Conservation (phyloP, 2,113 vertebrate species). For the Myxocyprinus asiaticus region DNA sequence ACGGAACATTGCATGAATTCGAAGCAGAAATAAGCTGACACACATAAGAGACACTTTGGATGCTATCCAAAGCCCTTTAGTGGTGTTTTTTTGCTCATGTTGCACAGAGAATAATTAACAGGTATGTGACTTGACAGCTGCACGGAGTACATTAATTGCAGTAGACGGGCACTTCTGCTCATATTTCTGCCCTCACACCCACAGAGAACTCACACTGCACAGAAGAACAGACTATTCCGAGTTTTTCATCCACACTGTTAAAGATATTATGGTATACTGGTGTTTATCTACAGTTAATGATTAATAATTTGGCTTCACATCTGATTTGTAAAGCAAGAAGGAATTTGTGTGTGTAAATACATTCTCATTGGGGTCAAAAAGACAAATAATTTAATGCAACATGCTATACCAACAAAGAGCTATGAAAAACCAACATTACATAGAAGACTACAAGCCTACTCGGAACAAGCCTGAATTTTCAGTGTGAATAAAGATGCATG, state of each 20-base stretch:
- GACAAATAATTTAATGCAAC: too few relatives aligned
- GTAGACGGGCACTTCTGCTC: constrained; percentile 11
- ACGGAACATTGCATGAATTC: not conserved
- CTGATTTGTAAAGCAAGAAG: too few relatives aligned
- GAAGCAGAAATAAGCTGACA: constrained; percentile 3
- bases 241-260: not conserved
- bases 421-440: too few relatives aligned
- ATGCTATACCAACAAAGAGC: too few relatives aligned
- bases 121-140: constrained; percentile 33
- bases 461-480: too few relatives aligned
- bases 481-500: too few relatives aligned
- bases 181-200: constrained; percentile 16
- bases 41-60: constrained; percentile 7
- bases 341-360: too few relatives aligned
- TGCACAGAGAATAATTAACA: constrained; percentile 44
- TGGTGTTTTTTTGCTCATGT: not conserved
- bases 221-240: not conserved
- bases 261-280: too few relatives aligned
- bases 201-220: not conserved
- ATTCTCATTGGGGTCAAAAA: too few relatives aligned
- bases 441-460: too few relatives aligned
- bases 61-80: not conserved
- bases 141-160: constrained; percentile 23
- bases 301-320: too few relatives aligned
- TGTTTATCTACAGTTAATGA: too few relatives aligned